phyloP scores from a whole-genome alignment of 2,797 vertebrate genomes.

The Lithobates sylvaticus region DNA sequence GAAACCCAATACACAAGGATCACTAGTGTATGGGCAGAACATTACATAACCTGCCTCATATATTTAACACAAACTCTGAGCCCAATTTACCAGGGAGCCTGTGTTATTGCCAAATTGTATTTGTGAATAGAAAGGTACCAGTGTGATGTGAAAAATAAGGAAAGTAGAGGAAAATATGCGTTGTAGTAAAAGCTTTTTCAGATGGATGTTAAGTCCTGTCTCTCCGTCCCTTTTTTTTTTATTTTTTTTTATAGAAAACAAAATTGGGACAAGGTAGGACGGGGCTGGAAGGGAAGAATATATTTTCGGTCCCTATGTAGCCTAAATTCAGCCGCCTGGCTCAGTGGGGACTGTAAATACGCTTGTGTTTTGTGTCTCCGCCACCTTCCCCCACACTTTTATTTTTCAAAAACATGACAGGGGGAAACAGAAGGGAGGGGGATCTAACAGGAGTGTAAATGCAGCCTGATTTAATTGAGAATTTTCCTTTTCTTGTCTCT shows the following conservation, averaged over 20 bases:
- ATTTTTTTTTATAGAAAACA: not conserved
- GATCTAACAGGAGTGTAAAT: not conserved
- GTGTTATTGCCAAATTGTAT: not conserved
- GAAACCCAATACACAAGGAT: constrained; percentile 6
- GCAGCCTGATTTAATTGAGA: not conserved
- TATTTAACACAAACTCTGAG: not conserved
- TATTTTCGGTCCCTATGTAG: too few species aligned
- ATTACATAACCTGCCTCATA: not conserved
- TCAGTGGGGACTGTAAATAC: not conserved
- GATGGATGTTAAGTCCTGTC: not conserved
- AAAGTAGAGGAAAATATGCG: not conserved
- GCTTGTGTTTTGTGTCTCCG: not conserved
- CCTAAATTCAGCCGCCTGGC: not conserved
- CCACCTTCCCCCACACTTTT: too few species aligned
- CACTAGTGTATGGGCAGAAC: not conserved
- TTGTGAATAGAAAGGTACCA: not conserved
- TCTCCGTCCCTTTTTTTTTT: not conserved
- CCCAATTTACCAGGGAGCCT: not conserved
- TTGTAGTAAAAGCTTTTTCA: not conserved
- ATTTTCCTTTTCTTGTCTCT: not conserved
- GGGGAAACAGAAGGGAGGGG: not conserved
- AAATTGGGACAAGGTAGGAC: not conserved
- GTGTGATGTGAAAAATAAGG: too few species aligned
- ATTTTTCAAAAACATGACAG: too few species aligned
- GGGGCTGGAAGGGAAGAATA: not conserved